Conservation (phyloP, 2,888 invertebrate species). For the Esperia sulphurella region DNA sequence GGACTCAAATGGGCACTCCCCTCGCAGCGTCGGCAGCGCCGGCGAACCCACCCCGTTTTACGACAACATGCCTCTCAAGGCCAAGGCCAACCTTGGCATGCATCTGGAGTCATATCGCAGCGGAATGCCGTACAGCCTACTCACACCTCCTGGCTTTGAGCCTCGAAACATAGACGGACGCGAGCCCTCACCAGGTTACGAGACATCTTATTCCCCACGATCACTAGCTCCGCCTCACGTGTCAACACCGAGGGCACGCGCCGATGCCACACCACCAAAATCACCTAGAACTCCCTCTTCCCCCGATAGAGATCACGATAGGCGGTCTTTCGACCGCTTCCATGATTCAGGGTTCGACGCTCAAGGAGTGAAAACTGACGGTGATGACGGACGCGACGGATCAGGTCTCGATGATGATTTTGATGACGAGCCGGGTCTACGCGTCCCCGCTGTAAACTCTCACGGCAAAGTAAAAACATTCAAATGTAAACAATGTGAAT, state of each 20-base stretch:
- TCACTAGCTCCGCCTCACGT: conserved; percentile 52
- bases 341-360: conserved; percentile 76
- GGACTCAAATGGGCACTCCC: conserved; percentile 71
- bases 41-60: conserved; percentile 63
- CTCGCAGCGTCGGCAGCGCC: conserved; percentile 64
- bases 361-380: conserved; percentile 47
- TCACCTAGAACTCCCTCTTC: conserved; percentile 61
- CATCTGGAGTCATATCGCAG: conserved; percentile 63
- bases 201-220: conserved; percentile 54
- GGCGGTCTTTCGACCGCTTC: conserved; percentile 60
- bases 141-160: conserved; percentile 81
- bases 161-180: conserved; percentile 48
- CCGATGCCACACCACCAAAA: conserved; percentile 67
- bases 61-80: conserved; percentile 59
- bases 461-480: conserved; percentile 93
- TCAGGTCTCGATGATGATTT: conserved; percentile 72
- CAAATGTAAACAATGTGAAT: conserved; percentile 95
- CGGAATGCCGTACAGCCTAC: conserved; percentile 76
- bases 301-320: conserved; percentile 50
- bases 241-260: conserved; percentile 55
- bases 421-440: conserved; percentile 79
- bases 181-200: conserved; percentile 53
- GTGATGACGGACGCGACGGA: conserved; percentile 67
- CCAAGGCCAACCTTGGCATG: conserved; percentile 66
- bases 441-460: conserved; percentile 83